Evolutionary conservation across 2,888 invertebrate genomes (phyloP), one percentile per base, ranked within the genome.

Genomic region (Ochropleura leucogaster): DNA sequence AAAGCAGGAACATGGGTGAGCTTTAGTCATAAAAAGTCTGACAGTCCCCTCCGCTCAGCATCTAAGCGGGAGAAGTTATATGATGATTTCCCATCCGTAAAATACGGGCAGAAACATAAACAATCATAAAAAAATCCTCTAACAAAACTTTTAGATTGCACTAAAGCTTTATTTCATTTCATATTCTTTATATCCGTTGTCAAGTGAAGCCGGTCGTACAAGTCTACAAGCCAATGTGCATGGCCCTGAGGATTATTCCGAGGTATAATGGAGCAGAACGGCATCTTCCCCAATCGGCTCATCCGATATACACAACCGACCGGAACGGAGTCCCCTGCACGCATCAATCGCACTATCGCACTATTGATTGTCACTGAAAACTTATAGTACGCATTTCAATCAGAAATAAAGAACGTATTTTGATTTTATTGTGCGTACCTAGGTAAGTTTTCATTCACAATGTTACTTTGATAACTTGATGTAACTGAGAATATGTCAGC

Each of bases 211-310:
- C 66, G n/a, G 42, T 57, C 49, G 70, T 80, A 76, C 72, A 78
- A 77, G 79, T 67, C 64, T 79, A 77, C 71, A 80, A 80, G 79
- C 66, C 64, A 73, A 83, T 76, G 80, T 85, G 82, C 82, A 82
- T 88, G 86, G 86, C 84, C 89, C 84, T 83, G 80, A 90, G 91
- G 93, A 93, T 95, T 94, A 93, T 92, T 91, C 91, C 89, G 77
- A 87, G 89, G 93, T 89, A 95, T 94, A 96, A 96, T 95, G 95
- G 94, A 91, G 94, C 95, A 95, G 94, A 95, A 95, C 95, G 91
- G 85, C 86, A 88, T 92, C 89, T 92, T 91, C 93, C 93, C 93
- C 93, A 92, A 93, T 92, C 92, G 93, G 92, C 92, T 94, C 93
- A 95, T 94, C 93, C 93, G 95, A 95, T 94, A 92, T 94, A 92